Base-by-base conservation (phyloP, 2,888 invertebrate genomes). In the Biston betularia region DNA sequence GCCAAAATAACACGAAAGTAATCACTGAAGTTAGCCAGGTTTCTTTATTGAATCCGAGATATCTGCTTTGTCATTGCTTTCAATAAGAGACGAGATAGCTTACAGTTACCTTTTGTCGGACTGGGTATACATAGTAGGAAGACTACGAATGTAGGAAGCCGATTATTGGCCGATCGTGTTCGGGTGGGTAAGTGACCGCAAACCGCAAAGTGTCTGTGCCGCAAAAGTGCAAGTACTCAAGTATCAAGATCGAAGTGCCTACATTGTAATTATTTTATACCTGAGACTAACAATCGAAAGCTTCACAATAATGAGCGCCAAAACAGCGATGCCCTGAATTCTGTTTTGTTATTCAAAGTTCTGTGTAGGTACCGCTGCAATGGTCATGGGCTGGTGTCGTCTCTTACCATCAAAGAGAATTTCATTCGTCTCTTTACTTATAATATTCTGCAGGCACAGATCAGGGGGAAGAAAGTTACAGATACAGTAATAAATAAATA, bases 71-170 rank as follows among this genome's bases (percentile, higher is more conserved):
- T 58, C 58, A 58, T 49, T 14, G 48, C 14, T 58, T 33, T 49
- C 33, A 48, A 58, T 49, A 42, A 9, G 33, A n/a, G 24, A 11
- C 46, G 14, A 58, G 49, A 58, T 56, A 33, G 33, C 35, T 42
- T 58, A 58, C 58, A 49, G 58, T 58, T 58, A 40, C 40, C 49
- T 58, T 38, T 58, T 49, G 58, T 58, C 49, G 58, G 57, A 0
- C 40, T 7, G 1, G 48, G 49, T 49, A 58, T 58, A 48, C 34
- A 45, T 55, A 33, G 44, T 46, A 46, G 46, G n/a, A n/a, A 45
- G n/a, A n/a, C 46, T 8, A 15, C 15, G 46, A 46, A 9, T 6
- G 24, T 46, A 57, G 56, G 57, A 57, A 57, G 57, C 38, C 48
- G 12, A 56, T 44, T 33, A 10, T 45, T 12, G 56, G 14, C 56